Conservation (phyloP, 1,140 invertebrate species). For the Drosophila equinoxialis region DNA sequence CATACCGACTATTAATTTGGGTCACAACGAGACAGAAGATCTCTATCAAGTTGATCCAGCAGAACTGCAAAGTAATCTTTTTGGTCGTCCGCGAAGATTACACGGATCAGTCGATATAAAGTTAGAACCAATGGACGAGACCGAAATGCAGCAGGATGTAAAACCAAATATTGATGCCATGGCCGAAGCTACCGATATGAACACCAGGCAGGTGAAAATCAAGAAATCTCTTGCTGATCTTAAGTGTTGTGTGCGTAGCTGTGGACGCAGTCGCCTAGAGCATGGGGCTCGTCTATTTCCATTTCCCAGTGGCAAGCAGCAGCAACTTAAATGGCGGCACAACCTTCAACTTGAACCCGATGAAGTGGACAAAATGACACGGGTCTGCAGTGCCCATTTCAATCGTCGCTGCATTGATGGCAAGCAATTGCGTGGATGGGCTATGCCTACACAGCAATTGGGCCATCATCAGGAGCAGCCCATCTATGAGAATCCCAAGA, state of each 20-base stretch:
- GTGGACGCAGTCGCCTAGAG: slow-evolving; percentile 61
- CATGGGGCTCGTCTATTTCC: slow-evolving; percentile 66
- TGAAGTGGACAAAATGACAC: slow-evolving; percentile 48
- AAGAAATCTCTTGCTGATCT: slow-evolving; percentile 45
- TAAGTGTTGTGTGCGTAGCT: slow-evolving; percentile 68
- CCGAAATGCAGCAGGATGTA: slow-evolving; percentile 30
- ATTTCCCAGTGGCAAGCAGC: slow-evolving; percentile 64
- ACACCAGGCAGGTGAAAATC: slow-evolving; percentile 44
- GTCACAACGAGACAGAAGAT: slow-evolving; percentile 69
- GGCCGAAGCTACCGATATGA: slow-evolving; percentile 12
- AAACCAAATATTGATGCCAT: slow-evolving; percentile 22
- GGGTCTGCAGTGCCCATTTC: slow-evolving; percentile 70
- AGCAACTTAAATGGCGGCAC: slow-evolving; percentile 69
- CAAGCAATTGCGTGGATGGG: slow-evolving; percentile 70
- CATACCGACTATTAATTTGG: slow-evolving; percentile 69
- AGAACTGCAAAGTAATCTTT: slow-evolving; percentile 68
- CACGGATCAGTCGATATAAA: slow-evolving; percentile 39
- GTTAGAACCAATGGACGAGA: slow-evolving; percentile 31
- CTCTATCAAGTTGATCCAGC: slow-evolving; percentile 67
- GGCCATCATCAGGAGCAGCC: slow-evolving; percentile 57
- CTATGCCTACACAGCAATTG: slow-evolving; percentile 70
- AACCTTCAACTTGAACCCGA: slow-evolving; percentile 55
- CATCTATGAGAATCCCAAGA: slow-evolving; percentile 77
- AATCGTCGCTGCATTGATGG: slow-evolving; percentile 74
- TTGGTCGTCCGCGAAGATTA: slow-evolving; percentile 58